These are phyloP conservation scores for Hiodon alosoides DNA, from an alignment of 2,113 vertebrate genomes.

Conservation along the genomic window DNA sequence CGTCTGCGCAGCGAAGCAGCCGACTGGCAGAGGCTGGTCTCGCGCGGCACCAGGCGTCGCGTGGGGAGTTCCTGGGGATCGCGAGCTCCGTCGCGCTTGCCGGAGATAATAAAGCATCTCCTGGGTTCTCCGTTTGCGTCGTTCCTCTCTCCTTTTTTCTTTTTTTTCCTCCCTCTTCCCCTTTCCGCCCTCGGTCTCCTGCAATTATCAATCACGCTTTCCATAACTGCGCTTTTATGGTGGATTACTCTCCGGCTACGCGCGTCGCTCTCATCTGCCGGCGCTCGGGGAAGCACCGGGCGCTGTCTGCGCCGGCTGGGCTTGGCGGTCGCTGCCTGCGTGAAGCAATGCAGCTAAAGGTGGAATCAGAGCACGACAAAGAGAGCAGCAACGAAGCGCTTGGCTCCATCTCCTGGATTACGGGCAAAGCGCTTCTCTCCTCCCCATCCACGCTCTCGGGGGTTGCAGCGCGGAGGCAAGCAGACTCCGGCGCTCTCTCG, in stretches of 20 bases:
- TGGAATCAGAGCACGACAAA: constrained; percentile 64
- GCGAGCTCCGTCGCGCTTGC: constrained; percentile 50
- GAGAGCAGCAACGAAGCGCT: constrained; percentile 56
- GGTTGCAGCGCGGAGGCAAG: neutral
- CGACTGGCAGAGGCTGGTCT: constrained; percentile 55
- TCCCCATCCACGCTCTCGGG: constrained; percentile 30
- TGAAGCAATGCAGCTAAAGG: constrained; percentile 60
- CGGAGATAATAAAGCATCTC: constrained; percentile 50
- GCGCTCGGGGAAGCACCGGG: constrained; percentile 51
- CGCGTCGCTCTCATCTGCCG: constrained; percentile 54
- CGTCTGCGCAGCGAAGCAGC: constrained; percentile 34
- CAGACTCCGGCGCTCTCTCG: constrained; percentile 8
- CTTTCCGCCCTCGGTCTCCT: constrained; percentile 28
- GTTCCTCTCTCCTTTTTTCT: constrained; percentile 32
- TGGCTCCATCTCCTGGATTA: constrained; percentile 55
- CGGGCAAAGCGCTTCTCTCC: constrained; percentile 52
- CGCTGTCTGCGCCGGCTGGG: constrained; percentile 53
- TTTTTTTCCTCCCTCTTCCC: constrained; percentile 18
- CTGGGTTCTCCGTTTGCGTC: constrained; percentile 40
- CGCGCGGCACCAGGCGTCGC: constrained; percentile 68
- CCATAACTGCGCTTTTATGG: constrained; percentile 51
- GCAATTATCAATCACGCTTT: constrained; percentile 45
- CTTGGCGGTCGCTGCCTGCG: constrained; percentile 57
- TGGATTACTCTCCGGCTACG: constrained; percentile 63
- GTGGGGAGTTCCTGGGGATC: constrained; percentile 63